These are phyloP conservation scores for Eupristina koningsbergeri DNA, from an alignment of 1,140 invertebrate genomes.

Conservation along the genomic window DNA sequence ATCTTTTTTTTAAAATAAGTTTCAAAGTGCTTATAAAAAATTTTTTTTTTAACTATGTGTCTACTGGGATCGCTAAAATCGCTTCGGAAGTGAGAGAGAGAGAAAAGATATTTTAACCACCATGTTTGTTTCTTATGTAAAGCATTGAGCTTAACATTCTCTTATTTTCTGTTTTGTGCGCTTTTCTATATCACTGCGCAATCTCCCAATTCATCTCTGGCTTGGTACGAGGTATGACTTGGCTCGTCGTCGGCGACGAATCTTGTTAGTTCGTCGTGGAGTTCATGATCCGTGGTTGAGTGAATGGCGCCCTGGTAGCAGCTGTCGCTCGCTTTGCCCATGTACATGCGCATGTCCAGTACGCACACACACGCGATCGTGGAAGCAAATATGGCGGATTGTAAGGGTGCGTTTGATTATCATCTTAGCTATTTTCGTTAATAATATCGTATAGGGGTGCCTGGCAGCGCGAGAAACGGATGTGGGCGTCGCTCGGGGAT, in stretches of 20 bases:
- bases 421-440: too few relatives aligned
- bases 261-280: neutral
- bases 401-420: slow-evolving; percentile 67
- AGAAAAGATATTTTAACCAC: too few relatives aligned
- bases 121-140: too few relatives aligned
- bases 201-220: too few relatives aligned
- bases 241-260: neutral
- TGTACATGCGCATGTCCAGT: neutral
- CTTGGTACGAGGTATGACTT: neutral
- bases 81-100: too few relatives aligned
- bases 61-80: too few relatives aligned
- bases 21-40: too few relatives aligned
- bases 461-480: neutral
- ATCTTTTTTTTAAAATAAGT: too few relatives aligned
- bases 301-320: slow-evolving; percentile 3
- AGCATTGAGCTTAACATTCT: too few relatives aligned
- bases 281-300: neutral
- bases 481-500: neutral
- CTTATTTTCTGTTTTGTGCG: too few relatives aligned
- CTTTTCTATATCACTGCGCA: too few relatives aligned
- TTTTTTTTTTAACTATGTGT: too few relatives aligned
- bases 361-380: slow-evolving; percentile 8
- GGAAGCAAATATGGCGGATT: slow-evolving; percentile 70
- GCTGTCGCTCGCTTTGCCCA: neutral
- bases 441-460: neutral